phyloP scores from a whole-genome alignment of 2,888 invertebrate genomes.

The Steinernema hermaphroditum region DNA sequence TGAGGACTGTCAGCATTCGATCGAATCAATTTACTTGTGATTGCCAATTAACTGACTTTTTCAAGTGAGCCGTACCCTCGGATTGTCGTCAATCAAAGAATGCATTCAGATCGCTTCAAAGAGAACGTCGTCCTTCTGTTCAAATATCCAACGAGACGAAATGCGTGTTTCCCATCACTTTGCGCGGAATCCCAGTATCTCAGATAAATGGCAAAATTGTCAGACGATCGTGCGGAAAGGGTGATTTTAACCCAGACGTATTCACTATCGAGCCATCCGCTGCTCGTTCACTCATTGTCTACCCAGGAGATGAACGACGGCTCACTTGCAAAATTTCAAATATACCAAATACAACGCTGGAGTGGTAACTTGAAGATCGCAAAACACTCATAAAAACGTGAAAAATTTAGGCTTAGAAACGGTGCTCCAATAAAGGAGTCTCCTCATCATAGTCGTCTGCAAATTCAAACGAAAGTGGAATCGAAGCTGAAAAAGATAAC shows the following conservation, averaged over 20 bases:
- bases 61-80: not conserved
- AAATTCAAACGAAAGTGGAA: not conserved
- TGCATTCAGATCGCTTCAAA: not conserved
- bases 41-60: conserved; percentile 8
- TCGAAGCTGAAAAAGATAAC: not conserved
- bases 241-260: conserved; percentile 7
- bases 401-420: conserved; percentile 13
- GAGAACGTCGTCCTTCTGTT: not conserved
- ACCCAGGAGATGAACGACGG: conserved; percentile 15
- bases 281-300: conserved; percentile 21
- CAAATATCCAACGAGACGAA: conserved; percentile 1
- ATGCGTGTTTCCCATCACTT: conserved; percentile 18
- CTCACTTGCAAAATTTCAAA: conserved; percentile 7
- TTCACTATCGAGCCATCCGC: conserved; percentile 7
- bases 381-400: too few species aligned
- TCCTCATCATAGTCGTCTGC: not conserved
- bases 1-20: not conserved
- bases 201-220: not conserved
- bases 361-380: not conserved
- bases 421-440: conserved; percentile 1
- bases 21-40: conserved; percentile 18
- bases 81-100: not conserved
- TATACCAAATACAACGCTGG: not conserved
- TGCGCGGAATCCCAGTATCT: not conserved
- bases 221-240: conserved; percentile 1